Base-by-base conservation (phyloP, 2,888 invertebrate species). In the Salpingus planirostris region DNA sequence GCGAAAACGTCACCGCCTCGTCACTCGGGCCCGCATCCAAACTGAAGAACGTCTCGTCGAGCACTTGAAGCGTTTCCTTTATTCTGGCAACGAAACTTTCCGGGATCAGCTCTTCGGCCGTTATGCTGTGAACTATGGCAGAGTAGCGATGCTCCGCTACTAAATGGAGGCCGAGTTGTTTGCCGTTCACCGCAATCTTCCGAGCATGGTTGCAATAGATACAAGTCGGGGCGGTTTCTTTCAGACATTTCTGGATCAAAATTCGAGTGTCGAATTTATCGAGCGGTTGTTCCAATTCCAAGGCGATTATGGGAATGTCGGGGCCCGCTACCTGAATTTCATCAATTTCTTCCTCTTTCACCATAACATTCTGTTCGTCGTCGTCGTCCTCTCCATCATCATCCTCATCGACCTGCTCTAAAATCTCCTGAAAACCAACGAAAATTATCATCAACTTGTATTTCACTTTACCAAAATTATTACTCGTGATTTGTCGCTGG, bases 181-280 rank as follows among this genome's bases (percentile, higher is more conserved):
- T 78, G 29, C 83, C 87, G 60, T 88, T 85, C 0, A 89, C 86
- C 7, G 86, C 83, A 46, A 90, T 86, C 50, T 83, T 81, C 11
- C 85, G 71, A 0, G 85, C 87, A 66, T 89, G 87, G 56, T 88
- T 86, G 55, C 89, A 90, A 59, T 86, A 90, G 33, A 87, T 74
- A 59, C 90, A 90, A 38, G 70, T 69, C 4, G 74, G 67, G 52
- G 78, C 74, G 1, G 85, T 81, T 8, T 76, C 73, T 42, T 73
- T 68, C 29, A 88, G 65, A 61, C 86, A 87, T 42, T 79, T 78
- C 55, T 81, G 81, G 15, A 88, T 57, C 38, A 88, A 68, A 38
- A 79, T 72, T 49, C 80, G 74, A 24, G 82, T 68, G 36, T 79
- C 75, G 60, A 85, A 79, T 59, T 75, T 80, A 54, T 87, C 86